Percentiles rank a stretch among this genome's conserved stretches.
These are phyloP conservation scores for Oreochromis mossambicus DNA, from an alignment of 2,797 vertebrate species.

Conservation along the genomic window DNA sequence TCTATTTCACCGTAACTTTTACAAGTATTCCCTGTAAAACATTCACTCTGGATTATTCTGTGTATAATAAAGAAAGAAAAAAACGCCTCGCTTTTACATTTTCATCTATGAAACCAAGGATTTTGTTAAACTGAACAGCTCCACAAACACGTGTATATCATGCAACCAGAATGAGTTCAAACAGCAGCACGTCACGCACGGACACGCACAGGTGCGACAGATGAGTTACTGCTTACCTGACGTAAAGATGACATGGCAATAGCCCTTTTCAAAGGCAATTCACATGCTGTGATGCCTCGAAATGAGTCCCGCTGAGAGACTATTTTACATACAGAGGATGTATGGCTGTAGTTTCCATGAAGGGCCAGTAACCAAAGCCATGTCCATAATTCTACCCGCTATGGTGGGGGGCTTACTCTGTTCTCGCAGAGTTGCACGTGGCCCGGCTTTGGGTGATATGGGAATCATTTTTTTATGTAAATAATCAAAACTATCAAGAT, in stretches of 20 bases:
- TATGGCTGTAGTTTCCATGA: slow-evolving; percentile 60
- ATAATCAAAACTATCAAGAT: neutral
- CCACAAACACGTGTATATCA: slow-evolving; percentile 17
- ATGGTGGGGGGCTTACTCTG: neutral
- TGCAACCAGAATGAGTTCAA: slow-evolving; percentile 20
- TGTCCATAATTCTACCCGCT: neutral
- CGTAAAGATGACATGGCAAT: slow-evolving; percentile 49
- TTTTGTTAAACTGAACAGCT: neutral
- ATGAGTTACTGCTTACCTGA: slow-evolving; percentile 12
- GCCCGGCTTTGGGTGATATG: neutral
- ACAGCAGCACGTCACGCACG: neutral
- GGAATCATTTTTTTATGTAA: neutral
- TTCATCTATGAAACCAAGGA: neutral
- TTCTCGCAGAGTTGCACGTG: neutral
- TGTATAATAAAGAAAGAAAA: neutral
- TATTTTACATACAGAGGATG: slow-evolving; percentile 29
- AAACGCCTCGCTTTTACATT: neutral
- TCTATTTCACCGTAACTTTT: neutral
- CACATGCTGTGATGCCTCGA: slow-evolving; percentile 53
- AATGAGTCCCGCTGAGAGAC: slow-evolving; percentile 38
- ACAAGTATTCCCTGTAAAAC: neutral
- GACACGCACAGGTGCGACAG: slow-evolving; percentile 21
- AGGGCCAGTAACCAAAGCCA: neutral
- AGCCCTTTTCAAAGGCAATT: slow-evolving; percentile 75
- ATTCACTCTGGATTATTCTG: neutral